Base-by-base conservation (phyloP, 2,888 invertebrate species). In the Latheticus oryzae region DNA sequence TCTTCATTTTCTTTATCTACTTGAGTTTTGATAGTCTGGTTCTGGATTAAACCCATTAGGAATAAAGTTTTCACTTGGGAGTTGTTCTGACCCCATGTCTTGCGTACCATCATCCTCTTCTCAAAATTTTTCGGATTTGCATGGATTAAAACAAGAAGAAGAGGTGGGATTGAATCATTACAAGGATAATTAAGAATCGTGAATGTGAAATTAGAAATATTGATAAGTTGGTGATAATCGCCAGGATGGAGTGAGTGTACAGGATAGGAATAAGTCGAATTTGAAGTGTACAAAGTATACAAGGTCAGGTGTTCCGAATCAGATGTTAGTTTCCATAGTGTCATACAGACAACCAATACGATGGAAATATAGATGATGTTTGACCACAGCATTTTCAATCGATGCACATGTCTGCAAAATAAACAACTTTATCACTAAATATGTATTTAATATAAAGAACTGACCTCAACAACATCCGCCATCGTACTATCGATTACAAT, bases 81-180 rank as follows among this genome's bases (percentile, higher is more conserved):
- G 0, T 79, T 75, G 7, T 80, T 79, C 9, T 50, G 47, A 0
- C 88, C 92, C 92, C 91, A 92, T 0, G 91, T 90, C 51, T 84
- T 83, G 2, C 92, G 81, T 45, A 93, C 90, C 0, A 85, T 75
- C 40, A 79, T 79, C n/a, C 92, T 81, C 60, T 89, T 87, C 9
- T 82, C 81, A 12, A 77, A 75, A 72, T 93, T 87, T 2, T 67
- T 73, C 0, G 90, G 89, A 0, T 89, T 87, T 0, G 91, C 89
- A 67, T 89, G 85, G 1, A 89, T 78, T 55, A 90, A 83, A 11
- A 91, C 77, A 5, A 88, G 78, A 13, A 89, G 76, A 7, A 86
- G 78, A 15, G 26, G 38, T n/a, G 65, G 57, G 11, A 12, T 30
- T 5, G 65, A 57, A 23, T 66, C 65, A 51, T 68, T 68, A 52